These are phyloP conservation scores for Antechinus stuartii DNA, from an alignment of 2,113 vertebrate species.

Conservation along the genomic window DNA sequence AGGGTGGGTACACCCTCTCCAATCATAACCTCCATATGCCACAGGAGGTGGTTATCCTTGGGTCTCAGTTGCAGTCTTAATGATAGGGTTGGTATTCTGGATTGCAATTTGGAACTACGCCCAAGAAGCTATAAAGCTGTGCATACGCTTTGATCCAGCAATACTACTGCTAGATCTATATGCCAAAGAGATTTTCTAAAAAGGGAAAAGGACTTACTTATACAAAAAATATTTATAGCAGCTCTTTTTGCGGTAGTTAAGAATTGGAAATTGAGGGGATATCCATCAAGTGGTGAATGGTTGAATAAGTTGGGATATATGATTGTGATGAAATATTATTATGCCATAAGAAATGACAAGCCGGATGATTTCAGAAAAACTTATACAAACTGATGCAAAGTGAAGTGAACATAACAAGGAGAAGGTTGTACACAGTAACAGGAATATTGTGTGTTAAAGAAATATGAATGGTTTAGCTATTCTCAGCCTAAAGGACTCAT, in stretches of 20 bases:
- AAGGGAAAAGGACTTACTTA: neutral
- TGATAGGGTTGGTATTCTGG: neutral
- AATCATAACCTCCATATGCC: neutral
- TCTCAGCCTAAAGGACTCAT: neutral
- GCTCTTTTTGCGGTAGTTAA: neutral
- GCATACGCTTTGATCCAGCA: neutral
- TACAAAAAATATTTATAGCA: neutral
- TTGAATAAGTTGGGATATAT: neutral
- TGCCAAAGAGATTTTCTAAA: neutral
- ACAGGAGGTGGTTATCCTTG: neutral
- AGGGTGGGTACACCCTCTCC: neutral
- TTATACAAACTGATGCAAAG: neutral
- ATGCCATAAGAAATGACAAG: neutral
- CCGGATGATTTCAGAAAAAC: neutral
- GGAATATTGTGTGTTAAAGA: neutral
- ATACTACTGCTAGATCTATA: neutral
- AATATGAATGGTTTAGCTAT: neutral
- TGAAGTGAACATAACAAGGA: neutral
- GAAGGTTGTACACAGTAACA: neutral
- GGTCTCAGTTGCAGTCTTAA: neutral
- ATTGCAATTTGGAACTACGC: neutral
- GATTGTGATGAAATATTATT: neutral
- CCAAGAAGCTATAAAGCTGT: neutral
- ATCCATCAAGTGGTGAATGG: neutral
- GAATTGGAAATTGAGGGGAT: neutral